Evolutionary conservation across 1,140 invertebrate genomes (phyloP), one percentile per base, ranked within the genome.

Genomic region (Daktulosphaira vitifoliae): DNA sequence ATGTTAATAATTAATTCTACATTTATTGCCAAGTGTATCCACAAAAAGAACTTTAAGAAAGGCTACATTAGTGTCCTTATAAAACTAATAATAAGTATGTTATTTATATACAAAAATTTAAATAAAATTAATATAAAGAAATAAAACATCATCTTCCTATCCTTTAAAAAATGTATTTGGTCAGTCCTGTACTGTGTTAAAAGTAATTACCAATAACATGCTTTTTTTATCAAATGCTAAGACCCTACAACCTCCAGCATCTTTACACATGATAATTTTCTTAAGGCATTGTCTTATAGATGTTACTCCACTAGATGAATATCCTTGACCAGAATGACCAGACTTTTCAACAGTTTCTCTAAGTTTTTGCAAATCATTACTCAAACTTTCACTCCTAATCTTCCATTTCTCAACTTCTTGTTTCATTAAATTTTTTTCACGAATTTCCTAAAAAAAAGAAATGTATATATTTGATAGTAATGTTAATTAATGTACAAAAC

Each of bases 181-280:
- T n/a, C n/a, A n/a, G n/a, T n/a, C n/a, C n/a, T n/a, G n/a, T n/a
- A n/a, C n/a, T n/a, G n/a, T n/a, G n/a, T n/a, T n/a, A n/a, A n/a
- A n/a, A n/a, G 37, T 5, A 62, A 38, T 62, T 62, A 62, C 56
- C 42, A 62, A 37, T 13, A 62, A 22, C 56, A 62, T 48, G 7
- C 18, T 33, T 6, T 18, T 1, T 48, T 48, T 62, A 33, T 33
- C 46, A 8, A 22, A 62, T 0, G 56, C 42, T 25, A 62, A 18
- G 3, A 62, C 56, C 8, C 56, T 48, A n/a, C 56, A 62, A 1
- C 42, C 23, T 1, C 4, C 0, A 15, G 13, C 18, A 5, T 33
- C 29, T 46, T 62, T 62, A 15, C 25, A 46, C 4, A 62, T 1
- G 20, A 0, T n/a, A n/a, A 62, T 33, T 11, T 15, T 48, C 46